A percentile compares a stretch with the other conserved stretches of the same genome.
Conservation (phyloP, 2,888 invertebrate genomes). For the Lasioglossum leucozonium region DNA sequence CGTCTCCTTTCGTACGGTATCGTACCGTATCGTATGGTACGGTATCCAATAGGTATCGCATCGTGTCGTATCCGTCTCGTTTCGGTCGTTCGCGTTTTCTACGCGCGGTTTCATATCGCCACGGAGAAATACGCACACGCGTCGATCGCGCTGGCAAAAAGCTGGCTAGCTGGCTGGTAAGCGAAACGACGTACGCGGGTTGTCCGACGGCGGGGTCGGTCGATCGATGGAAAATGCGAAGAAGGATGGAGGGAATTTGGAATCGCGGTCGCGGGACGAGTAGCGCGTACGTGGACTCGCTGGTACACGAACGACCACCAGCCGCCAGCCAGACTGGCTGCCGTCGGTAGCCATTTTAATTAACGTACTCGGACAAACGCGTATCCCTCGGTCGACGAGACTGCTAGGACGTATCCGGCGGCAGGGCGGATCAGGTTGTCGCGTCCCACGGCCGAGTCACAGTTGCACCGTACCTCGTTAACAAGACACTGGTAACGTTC, state of each 20-base stretch:
- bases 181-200: conserved; percentile 6
- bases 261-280: not conserved
- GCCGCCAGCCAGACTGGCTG: conserved; percentile 28
- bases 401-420: not conserved
- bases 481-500: conserved; percentile 12
- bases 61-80: not conserved
- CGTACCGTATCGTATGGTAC: not conserved
- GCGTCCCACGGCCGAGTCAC: conserved; percentile 7
- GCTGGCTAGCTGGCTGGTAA: not conserved
- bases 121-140: too few species aligned
- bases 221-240: conserved; percentile 11
- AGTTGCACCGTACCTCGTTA: not conserved
- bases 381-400: not conserved
- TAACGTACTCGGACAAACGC: conserved; percentile 29
- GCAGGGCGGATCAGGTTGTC: not conserved
- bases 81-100: not conserved
- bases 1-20: not conserved
- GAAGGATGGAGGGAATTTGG: not conserved
- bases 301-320: conserved; percentile 18
- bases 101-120: not conserved
- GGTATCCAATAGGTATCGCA: not conserved
- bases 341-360: conserved; percentile 70
- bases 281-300: conserved; percentile 10
- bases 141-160: not conserved
- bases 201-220: not conserved